Evolutionary conservation across 2,113 vertebrate genomes (phyloP), one percentile per base, ranked within the genome.

Genomic region (Copsychus sechellarum): DNA sequence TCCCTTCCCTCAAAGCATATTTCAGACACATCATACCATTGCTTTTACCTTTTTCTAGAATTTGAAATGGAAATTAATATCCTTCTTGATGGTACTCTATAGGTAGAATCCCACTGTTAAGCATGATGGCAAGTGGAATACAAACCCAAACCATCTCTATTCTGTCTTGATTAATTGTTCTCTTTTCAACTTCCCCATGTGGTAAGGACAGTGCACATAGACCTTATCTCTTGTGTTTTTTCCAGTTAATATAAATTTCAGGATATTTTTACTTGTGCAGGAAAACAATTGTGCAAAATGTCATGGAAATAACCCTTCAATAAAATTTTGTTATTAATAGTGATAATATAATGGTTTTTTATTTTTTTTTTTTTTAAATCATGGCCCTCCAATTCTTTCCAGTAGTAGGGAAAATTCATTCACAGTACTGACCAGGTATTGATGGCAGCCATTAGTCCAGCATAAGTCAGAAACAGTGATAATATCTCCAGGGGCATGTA

Each of bases 111-210:
- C 13, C 11, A n/a, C 22, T 67, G 34, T 45, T 33, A 65, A 48
- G 9, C 43, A 51, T 2, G 1, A n/a, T n/a, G 16, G 3, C 14
- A 40, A 0, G 0, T 24, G 16, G 83, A 69, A 77, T 25, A 71
- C 13, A 76, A 76, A 70, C 13, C 20, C 29, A 6, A 26, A 70
- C 4, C 12, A 31, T 38, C 3, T 60, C 25, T 65, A 22, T 57
- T 61, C 18, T n/a, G 1, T 38, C n/a, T 45, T 74, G 14, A 43
- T 15, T 79, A 60, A 57, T 72, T 85, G 12, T 42, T 90, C 19
- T 50, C 8, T 56, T 88, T 76, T 26, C 26, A 66, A 2, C 12
- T 61, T 89, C 43, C 28, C 11, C 18, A 38, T 0, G 33, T 36
- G 8, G 9, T 45, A 48, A 78, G 40, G 12, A 45, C 57, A 34